Evolutionary conservation across 1,140 invertebrate species (phyloP), one percentile per base, ranked within the genome.

Genomic region (Drosophila varians): DNA sequence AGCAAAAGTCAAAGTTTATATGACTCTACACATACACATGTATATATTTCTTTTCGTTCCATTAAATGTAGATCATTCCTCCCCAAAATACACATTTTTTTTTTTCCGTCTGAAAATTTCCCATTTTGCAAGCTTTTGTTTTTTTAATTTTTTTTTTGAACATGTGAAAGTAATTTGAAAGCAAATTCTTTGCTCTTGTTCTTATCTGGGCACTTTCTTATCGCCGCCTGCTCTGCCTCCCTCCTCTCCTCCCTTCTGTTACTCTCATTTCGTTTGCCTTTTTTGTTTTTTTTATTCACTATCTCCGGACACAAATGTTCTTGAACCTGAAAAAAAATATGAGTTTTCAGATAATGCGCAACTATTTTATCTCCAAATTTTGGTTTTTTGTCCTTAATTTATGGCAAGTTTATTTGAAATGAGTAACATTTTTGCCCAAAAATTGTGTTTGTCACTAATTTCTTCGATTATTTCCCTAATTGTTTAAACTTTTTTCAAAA

Each of bases 131-230:
- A 21, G 4, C 2, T 31, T 31, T 31, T 31, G 6, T 31, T 31
- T 31, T 31, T 8, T 8, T 14, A 5, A 4, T 4, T 7, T 14
- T 5, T 38, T 12, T 14, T 38, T 38, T 14, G 14, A 66, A 26
- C 58, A 65, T 66, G 36, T 66, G 62, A 66, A 66, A 66, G 60
- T 66, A 66, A 66, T 66, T 65, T 65, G 25, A 65, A 66, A 52
- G 62, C 46, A 52, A 65, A 66, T 66, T 66, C 46, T 18, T 49
- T 52, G 60, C 60, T 51, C 36, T 66, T 65, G 58, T 31, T 31
- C 62, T 52, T 51, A 66, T 65, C 60, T 48, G 45, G 23, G 23
- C 12, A 51, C 31, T 43, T 66, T 66, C 62, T 66, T 66, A 66
- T 66, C 61, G n/a, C 18, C 8, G 18, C 19, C 16, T 23, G n/a